Evolutionary conservation across 2,113 vertebrate species (phyloP).

Genomic region (Protobothrops flavoviridis): DNA sequence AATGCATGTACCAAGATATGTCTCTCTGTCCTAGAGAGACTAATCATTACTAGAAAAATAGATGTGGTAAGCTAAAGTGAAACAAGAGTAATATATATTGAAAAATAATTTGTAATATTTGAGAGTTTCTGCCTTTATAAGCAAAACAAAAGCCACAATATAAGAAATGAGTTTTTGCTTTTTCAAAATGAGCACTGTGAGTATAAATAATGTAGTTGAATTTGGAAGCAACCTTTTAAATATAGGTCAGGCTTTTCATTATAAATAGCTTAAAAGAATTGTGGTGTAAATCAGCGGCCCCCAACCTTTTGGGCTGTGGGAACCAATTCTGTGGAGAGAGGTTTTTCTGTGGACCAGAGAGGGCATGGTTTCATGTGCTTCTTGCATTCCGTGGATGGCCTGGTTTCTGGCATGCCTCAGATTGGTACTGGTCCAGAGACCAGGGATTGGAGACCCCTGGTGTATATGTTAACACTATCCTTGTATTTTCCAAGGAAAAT

Average conservation of each 20-base stretch:
- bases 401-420: too few relatives aligned
- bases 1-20: constrained; percentile 51
- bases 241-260: constrained; percentile 39
- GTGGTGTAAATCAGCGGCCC: neutral
- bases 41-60: constrained; percentile 71
- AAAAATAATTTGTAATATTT: constrained; percentile 67
- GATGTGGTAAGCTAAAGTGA: constrained; percentile 55
- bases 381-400: too few relatives aligned
- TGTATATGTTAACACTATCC: neutral
- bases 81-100: constrained; percentile 69
- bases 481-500: accelerated
- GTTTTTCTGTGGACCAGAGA: too few relatives aligned
- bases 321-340: too few relatives aligned
- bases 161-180: constrained; percentile 61
- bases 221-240: constrained; percentile 42
- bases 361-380: too few relatives aligned
- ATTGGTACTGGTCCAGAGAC: too few relatives aligned
- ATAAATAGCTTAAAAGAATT: constrained; percentile 17
- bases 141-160: constrained; percentile 46
- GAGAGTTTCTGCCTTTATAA: constrained; percentile 46
- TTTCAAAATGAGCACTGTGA: constrained; percentile 39
- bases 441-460: too few relatives aligned
- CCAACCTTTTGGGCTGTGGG: too few relatives aligned
- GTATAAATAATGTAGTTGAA: constrained; percentile 39
- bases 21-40: constrained; percentile 70